Conservation (phyloP, 2,113 vertebrate genomes). For the Rana temporaria region DNA sequence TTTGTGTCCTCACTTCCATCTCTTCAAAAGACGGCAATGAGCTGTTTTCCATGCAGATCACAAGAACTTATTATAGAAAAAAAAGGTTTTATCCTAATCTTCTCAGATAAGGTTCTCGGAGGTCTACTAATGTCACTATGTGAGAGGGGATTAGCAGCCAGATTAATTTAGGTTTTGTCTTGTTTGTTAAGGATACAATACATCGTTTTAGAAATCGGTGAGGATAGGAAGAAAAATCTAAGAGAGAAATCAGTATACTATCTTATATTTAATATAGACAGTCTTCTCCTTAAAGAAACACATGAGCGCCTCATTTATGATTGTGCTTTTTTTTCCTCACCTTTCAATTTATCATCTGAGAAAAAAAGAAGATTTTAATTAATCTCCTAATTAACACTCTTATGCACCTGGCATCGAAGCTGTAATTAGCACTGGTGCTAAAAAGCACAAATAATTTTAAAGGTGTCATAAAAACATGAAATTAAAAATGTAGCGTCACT, state of each 20-base stretch:
- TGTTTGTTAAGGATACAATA: conserved; percentile 42
- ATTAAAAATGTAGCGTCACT: conserved; percentile 25
- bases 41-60: conserved; percentile 40
- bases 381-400: conserved; percentile 48
- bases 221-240: neutral
- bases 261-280: neutral
- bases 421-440: conserved; percentile 49
- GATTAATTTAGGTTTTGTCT: conserved; percentile 51
- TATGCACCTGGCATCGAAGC: conserved; percentile 41
- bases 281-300: neutral
- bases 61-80: conserved; percentile 45
- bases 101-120: conserved; percentile 46
- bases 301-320: neutral
- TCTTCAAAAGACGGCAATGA: conserved; percentile 1
- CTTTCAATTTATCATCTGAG: conserved; percentile 14
- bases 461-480: conserved; percentile 51
- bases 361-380: conserved; percentile 16
- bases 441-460: conserved; percentile 49
- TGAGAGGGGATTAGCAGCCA: conserved; percentile 48
- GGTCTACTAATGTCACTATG: conserved; percentile 55
- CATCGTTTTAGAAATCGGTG: conserved; percentile 8
- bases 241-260: neutral
- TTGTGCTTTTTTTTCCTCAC: conserved; percentile 3
- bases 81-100: conserved; percentile 54
- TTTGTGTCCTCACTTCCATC: conserved; percentile 14